phyloP scores from a whole-genome alignment of 2,113 vertebrate species.

The Morone saxatilis region DNA sequence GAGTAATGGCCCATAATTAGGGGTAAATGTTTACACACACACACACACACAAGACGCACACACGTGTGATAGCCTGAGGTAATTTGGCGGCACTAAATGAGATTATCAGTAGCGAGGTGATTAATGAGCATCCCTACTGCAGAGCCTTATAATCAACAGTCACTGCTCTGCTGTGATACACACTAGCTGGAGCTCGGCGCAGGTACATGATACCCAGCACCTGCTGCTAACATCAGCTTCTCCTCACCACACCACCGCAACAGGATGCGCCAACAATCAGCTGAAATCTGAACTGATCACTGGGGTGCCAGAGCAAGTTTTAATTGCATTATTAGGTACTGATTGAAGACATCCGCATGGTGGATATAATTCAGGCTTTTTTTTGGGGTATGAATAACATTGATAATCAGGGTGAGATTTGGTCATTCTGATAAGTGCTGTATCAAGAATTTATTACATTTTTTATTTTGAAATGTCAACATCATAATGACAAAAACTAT shows the following conservation, averaged over 20 bases:
- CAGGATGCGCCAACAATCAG: conserved; percentile 19
- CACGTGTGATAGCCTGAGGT: conserved; percentile 65
- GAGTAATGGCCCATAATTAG: conserved; percentile 74
- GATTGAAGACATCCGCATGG: conserved; percentile 21
- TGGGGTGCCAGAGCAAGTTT: conserved; percentile 26
- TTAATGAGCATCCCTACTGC: conserved; percentile 77
- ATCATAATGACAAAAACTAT: neutral
- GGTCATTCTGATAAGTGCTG: neutral
- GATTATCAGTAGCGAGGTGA: conserved; percentile 75
- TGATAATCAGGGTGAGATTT: conserved; percentile 1
- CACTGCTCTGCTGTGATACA: conserved; percentile 61
- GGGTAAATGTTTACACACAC: conserved; percentile 59
- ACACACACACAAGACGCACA: conserved; percentile 27
- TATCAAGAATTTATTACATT: neutral
- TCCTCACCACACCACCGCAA: conserved; percentile 8
- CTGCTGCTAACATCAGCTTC: conserved; percentile 65
- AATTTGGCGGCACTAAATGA: conserved; percentile 78
- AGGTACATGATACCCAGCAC: conserved; percentile 52
- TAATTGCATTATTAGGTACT: conserved; percentile 18
- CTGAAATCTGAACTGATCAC: conserved; percentile 34
- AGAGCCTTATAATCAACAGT: conserved; percentile 68
- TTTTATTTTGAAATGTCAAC: neutral
- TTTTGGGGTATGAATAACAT: neutral
- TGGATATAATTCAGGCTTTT: conserved; percentile 15
- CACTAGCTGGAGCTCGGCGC: conserved; percentile 44